Conservation (phyloP, 1,140 invertebrate genomes). For the Sipha flava region DNA sequence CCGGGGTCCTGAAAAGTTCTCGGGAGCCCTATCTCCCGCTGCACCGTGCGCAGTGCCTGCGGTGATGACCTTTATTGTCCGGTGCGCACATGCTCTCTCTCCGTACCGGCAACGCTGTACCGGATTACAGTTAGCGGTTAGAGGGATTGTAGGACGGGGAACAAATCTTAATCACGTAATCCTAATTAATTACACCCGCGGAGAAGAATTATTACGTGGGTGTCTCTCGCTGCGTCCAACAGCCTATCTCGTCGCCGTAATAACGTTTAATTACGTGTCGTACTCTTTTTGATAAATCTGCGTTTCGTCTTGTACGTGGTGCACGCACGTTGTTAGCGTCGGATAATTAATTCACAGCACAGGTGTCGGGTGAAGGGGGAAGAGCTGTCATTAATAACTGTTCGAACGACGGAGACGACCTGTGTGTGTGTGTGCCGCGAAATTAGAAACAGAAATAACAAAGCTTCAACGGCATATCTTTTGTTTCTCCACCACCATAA, state of each 20-base stretch:
- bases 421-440: no score
- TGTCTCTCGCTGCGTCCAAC: neutral
- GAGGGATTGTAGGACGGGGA: no score
- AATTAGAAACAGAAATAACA: neutral
- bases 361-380: slow-evolving; percentile 11
- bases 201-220: slow-evolving; percentile 11
- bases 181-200: slow-evolving; percentile 7
- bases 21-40: no score
- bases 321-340: neutral
- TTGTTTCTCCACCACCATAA: neutral
- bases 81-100: no score
- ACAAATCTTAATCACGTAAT: slow-evolving; percentile 18
- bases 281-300: slow-evolving; percentile 12
- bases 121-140: no score
- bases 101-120: no score
- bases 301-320: neutral
- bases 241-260: neutral
- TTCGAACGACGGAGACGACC: neutral
- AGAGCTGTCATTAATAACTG: slow-evolving; percentile 10
- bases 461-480: neutral
- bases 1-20: no score
- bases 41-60: no score
- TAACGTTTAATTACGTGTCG: slow-evolving; percentile 16
- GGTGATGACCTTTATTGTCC: no score
- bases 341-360: slow-evolving; percentile 4